These are phyloP conservation scores for Eristalis pertinax DNA, from an alignment of 2,888 invertebrate genomes.

Conservation along the genomic window DNA sequence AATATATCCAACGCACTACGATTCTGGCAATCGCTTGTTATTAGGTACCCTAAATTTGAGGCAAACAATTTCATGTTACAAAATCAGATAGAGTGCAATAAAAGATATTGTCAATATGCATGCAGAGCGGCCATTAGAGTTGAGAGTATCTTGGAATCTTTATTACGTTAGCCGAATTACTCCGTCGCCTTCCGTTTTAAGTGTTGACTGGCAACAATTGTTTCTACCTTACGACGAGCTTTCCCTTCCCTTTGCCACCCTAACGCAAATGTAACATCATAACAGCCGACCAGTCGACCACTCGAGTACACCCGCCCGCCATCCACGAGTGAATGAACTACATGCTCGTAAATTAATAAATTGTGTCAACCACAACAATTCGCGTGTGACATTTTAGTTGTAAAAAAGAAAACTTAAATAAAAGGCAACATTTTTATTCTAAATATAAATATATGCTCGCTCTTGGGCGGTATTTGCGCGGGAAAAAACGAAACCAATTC, in stretches of 20 bases:
- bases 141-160: background rate
- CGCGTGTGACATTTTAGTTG: slow-evolving; percentile 23
- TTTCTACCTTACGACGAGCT: background rate
- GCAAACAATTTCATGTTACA: background rate
- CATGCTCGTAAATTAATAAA: slow-evolving; percentile 14
- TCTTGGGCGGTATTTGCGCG: background rate
- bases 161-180: background rate
- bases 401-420: background rate
- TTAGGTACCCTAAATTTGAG: background rate
- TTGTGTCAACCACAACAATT: slow-evolving; percentile 19
- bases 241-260: background rate
- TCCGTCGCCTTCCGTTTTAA: slow-evolving; percentile 2
- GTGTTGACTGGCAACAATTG: background rate
- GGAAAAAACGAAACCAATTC: background rate
- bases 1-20: background rate
- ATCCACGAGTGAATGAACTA: slow-evolving; percentile 21
- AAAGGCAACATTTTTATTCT: slow-evolving; percentile 3
- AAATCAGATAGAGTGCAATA: slow-evolving; percentile 3
- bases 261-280: too few species aligned
- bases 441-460: slow-evolving; percentile 16
- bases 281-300: too few species aligned
- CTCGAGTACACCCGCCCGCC: too few species aligned
- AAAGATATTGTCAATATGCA: slow-evolving; percentile 2
- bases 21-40: background rate
- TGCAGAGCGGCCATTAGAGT: background rate